phyloP scores from a whole-genome alignment of 2,113 vertebrate genomes.

The Tapirus terrestris region DNA sequence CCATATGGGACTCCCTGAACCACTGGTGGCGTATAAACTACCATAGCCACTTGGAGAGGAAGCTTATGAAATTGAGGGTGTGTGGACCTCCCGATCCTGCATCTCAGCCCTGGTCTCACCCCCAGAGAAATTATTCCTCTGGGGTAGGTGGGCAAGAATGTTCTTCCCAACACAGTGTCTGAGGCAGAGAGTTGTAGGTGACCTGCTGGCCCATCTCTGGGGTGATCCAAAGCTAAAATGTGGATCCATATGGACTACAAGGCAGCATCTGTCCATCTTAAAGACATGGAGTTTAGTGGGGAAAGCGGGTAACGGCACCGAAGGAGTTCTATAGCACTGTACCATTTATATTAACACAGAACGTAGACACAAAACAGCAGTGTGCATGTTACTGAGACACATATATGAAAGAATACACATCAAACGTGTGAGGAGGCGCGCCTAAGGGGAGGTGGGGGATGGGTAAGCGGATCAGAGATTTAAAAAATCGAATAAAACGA shows the following conservation, averaged over 20 bases:
- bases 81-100: too few relatives aligned
- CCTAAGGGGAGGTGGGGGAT: neutral
- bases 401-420: neutral
- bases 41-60: neutral
- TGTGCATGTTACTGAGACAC: neutral
- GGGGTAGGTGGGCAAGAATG: too few relatives aligned
- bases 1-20: accelerated
- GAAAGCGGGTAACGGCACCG: neutral
- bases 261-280: neutral
- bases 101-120: neutral
- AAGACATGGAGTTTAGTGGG: neutral
- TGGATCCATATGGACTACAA: accelerated
- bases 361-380: neutral
- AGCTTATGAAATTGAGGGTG: accelerated
- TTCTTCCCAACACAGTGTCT: neutral
- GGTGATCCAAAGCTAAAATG: neutral
- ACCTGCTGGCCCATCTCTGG: neutral
- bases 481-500: neutral
- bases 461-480: neutral
- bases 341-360: neutral
- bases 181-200: neutral
- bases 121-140: accelerated
- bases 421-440: neutral
- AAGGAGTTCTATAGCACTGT: neutral
- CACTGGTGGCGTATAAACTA: too few relatives aligned